These are phyloP conservation scores for Seriola quinqueradiata DNA, from an alignment of 2,113 vertebrate species.

Conservation along the genomic window DNA sequence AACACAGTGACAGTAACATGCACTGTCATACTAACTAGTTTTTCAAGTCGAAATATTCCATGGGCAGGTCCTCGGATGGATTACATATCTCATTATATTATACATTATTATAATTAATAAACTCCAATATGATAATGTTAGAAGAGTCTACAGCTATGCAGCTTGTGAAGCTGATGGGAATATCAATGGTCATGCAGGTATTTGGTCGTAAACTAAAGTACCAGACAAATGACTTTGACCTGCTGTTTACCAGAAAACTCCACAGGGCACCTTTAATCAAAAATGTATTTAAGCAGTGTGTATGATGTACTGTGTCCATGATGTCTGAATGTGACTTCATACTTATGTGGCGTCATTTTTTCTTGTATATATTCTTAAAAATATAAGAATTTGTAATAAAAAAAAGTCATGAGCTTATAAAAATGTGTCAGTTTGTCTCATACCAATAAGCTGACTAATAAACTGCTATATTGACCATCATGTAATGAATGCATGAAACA, in stretches of 20 bases:
- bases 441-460: background rate
- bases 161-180: background rate
- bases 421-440: no score
- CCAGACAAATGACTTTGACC: no score
- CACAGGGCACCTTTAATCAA: background rate
- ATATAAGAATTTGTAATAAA: background rate
- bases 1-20: background rate
- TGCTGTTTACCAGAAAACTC: background rate
- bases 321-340: no score
- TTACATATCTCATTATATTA: background rate
- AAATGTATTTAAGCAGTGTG: no score
- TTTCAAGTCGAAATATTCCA: constrained; percentile 21
- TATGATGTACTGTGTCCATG: no score
- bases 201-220: no score
- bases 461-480: background rate
- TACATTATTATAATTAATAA: no score
- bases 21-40: background rate
- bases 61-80: background rate
- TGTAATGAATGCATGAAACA: background rate
- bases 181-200: background rate
- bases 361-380: no score
- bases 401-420: background rate
- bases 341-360: no score
- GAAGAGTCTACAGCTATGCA: background rate
- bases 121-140: background rate